A percentile compares a stretch with the other conserved stretches of the same genome.
Conservation (phyloP, 1,140 invertebrate genomes). For the Kradibia gibbosae region DNA sequence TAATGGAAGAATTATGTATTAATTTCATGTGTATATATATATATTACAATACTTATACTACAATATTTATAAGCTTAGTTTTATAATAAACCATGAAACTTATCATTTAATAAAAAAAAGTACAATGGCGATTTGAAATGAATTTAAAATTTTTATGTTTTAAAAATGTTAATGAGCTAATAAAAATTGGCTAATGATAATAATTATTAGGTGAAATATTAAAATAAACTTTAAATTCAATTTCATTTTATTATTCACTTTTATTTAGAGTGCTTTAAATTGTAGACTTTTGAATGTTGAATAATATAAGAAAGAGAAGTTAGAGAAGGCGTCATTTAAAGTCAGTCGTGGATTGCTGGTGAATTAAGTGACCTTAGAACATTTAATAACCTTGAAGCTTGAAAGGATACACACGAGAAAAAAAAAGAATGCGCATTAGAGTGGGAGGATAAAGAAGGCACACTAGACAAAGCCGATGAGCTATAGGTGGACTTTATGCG, state of each 20-base stretch:
- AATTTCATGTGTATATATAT: background rate
- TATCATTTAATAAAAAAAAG: background rate
- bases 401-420: background rate
- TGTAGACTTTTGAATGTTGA: background rate
- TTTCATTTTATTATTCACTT: too few species aligned
- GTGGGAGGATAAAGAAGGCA: background rate
- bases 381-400: conserved; percentile 28
- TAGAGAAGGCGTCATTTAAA: background rate
- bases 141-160: background rate
- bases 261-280: too few species aligned
- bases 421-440: background rate
- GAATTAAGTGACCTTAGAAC: background rate
- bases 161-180: background rate
- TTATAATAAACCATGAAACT: background rate
- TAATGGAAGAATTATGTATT: too few species aligned
- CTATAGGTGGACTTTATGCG: background rate
- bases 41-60: too few species aligned
- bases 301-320: background rate
- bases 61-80: background rate
- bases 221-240: too few species aligned
- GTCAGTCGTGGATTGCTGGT: background rate
- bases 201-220: background rate
- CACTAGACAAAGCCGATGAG: background rate
- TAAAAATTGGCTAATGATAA: background rate
- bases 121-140: too few species aligned